Evolutionary conservation across 2,113 vertebrate genomes (phyloP).

Genomic region (Panthera leo): DNA sequence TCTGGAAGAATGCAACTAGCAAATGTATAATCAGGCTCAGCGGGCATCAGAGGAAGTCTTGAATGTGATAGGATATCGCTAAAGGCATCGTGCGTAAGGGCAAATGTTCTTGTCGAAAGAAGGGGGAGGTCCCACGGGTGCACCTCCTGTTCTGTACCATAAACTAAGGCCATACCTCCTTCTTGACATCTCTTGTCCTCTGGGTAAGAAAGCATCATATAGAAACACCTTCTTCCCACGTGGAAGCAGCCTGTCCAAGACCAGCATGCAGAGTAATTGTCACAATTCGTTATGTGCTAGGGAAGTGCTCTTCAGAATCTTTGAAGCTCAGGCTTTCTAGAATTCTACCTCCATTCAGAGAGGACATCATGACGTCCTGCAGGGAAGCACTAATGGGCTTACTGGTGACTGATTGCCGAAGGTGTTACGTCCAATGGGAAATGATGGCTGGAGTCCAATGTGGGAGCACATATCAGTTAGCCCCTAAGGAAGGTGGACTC

Average conservation of each 20-base stretch:
- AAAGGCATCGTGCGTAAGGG: not conserved
- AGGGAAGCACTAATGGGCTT: not conserved
- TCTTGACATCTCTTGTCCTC: not conserved
- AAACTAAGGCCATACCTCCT: not conserved
- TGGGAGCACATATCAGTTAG: not conserved
- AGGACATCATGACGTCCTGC: not conserved
- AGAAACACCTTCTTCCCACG: not conserved
- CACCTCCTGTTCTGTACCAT: not conserved
- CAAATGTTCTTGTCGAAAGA: not conserved
- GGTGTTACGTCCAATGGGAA: not conserved
- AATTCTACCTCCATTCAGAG: not conserved
- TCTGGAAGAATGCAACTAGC: not conserved
- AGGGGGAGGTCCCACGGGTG: not conserved
- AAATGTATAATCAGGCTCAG: not conserved
- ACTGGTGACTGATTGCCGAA: not conserved
- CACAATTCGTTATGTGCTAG: not conserved
- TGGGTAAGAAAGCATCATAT: not conserved
- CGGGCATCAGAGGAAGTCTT: not conserved
- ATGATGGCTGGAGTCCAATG: not conserved
- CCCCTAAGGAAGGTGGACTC: not conserved
- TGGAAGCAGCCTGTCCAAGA: not conserved
- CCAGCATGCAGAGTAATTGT: not conserved
- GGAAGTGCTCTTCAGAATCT: not conserved
- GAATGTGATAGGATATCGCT: fast-evolving
- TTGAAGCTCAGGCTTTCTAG: not conserved